phyloP scores from a whole-genome alignment of 2,113 vertebrate species.

The Marmota monax region DNA sequence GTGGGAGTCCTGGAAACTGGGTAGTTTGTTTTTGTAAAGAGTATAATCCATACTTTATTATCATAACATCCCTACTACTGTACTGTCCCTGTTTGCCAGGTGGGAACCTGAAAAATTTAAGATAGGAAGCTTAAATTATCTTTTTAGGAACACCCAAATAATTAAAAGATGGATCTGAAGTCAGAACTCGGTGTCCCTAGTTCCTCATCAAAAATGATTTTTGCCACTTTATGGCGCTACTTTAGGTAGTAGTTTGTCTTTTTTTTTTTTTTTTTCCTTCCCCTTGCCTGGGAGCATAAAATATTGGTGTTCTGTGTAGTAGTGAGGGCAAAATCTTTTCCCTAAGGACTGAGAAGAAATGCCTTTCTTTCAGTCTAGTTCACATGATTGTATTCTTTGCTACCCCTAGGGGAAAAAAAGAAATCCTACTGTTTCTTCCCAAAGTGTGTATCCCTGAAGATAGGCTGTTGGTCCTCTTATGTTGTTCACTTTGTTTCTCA shows the following conservation, averaged over 20 bases:
- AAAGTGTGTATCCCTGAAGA: not conserved
- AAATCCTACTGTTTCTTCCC: not conserved
- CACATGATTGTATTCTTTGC: not conserved
- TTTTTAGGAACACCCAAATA: not conserved
- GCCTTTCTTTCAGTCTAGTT: not conserved
- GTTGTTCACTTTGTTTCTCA: not conserved
- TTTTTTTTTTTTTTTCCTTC: not conserved
- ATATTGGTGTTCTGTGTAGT: not conserved
- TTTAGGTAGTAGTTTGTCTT: not conserved
- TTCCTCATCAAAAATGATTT: not conserved
- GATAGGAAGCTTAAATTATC: not conserved
- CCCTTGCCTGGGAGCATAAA: not conserved
- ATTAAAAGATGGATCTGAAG: not conserved
- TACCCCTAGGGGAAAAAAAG: not conserved
- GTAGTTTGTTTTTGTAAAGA: slow-evolving; percentile 7
- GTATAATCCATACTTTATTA: not conserved
- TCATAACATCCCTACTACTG: not conserved
- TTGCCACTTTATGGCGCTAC: not conserved
- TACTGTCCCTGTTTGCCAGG: not conserved
- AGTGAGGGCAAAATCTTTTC: not conserved
- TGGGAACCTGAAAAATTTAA: not conserved
- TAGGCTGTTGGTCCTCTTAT: not conserved
- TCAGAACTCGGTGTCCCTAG: not conserved
- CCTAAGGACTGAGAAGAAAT: not conserved
- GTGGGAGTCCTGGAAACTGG: not conserved